Evolutionary conservation across 2,797 vertebrate species (phyloP).

Genomic region (Jordanella pulchra): DNA sequence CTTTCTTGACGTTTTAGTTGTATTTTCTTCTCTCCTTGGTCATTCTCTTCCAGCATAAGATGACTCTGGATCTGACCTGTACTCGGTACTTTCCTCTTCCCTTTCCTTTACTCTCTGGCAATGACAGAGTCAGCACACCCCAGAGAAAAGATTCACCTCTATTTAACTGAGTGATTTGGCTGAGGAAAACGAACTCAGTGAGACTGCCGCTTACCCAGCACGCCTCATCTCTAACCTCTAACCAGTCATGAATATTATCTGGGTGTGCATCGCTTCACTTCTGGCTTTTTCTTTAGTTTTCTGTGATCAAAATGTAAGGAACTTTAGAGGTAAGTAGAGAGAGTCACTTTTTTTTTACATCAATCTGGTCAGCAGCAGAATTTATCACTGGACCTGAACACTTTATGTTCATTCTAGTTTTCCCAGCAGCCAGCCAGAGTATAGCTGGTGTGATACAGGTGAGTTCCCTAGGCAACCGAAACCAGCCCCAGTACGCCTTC

Average conservation of each 20-base stretch:
- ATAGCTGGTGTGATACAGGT: constrained; percentile 74
- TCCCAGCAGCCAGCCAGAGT: constrained; percentile 56
- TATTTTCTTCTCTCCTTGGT: constrained; percentile 40
- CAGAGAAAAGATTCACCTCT: constrained; percentile 56
- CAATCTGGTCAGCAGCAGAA: not conserved
- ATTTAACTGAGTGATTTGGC: constrained; percentile 73
- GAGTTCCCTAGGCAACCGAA: constrained; percentile 19
- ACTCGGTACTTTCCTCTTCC: constrained; percentile 68
- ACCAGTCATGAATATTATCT: constrained; percentile 48
- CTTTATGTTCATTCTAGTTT: constrained; percentile 54
- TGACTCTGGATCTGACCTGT: constrained; percentile 64
- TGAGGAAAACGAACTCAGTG: constrained; percentile 36
- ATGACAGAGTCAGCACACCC: constrained; percentile 51
- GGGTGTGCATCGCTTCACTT: constrained; percentile 44
- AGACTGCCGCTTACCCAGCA: constrained; percentile 29
- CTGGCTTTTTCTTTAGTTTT: constrained; percentile 35
- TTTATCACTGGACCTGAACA: not conserved
- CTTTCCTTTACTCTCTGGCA: constrained; percentile 72
- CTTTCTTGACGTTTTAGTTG: constrained; percentile 26
- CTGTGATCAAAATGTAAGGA: constrained; percentile 31
- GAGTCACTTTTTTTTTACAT: not conserved
- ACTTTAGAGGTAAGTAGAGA: constrained; percentile 74
- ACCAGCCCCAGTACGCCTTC: constrained; percentile 63
- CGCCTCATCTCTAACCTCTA: constrained; percentile 23
- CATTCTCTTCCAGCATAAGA: constrained; percentile 48